Percentiles rank a stretch among this genome's conserved stretches.
These are phyloP conservation scores for Zosterops pallidus DNA, from an alignment of 2,113 vertebrate genomes.

Conservation along the genomic window DNA sequence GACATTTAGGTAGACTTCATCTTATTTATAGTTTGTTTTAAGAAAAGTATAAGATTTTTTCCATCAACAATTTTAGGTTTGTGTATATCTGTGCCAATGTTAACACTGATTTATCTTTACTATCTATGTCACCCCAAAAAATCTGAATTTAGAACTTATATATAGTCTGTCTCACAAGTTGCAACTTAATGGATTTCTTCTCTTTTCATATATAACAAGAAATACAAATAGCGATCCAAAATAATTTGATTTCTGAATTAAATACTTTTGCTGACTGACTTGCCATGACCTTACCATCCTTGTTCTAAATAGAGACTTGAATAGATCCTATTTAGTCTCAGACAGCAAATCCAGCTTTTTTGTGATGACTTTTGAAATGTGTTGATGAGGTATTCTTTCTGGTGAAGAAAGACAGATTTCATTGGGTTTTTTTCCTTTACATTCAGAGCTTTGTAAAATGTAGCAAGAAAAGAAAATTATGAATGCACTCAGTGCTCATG, in stretches of 20 bases:
- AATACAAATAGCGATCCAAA: not conserved
- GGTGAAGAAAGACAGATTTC: not conserved
- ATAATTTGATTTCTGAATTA: slow-evolving; percentile 9
- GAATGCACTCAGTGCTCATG: not conserved
- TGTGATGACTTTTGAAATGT: not conserved
- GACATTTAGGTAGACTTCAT: not conserved
- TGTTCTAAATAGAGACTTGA: not conserved
- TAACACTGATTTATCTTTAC: not conserved
- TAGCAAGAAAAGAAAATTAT: not conserved
- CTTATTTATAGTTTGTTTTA: not conserved
- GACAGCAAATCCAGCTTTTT: not conserved
- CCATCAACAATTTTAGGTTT: slow-evolving; percentile 4
- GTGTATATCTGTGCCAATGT: not conserved
- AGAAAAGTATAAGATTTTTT: slow-evolving; percentile 6
- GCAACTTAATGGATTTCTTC: not conserved
- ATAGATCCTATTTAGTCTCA: not conserved
- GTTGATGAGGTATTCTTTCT: not conserved
- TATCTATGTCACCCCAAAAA: not conserved
- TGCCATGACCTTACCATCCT: not conserved
- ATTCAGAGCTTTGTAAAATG: not conserved
- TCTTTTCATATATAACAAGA: not conserved
- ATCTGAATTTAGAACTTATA: not conserved
- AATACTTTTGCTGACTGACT: not conserved
- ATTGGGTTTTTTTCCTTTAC: not conserved
- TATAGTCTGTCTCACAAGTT: not conserved